Percentiles rank a stretch among this genome's conserved stretches.
Evolutionary conservation across 2,113 vertebrate genomes (phyloP).

Genomic region (Tenrec ecaudatus): DNA sequence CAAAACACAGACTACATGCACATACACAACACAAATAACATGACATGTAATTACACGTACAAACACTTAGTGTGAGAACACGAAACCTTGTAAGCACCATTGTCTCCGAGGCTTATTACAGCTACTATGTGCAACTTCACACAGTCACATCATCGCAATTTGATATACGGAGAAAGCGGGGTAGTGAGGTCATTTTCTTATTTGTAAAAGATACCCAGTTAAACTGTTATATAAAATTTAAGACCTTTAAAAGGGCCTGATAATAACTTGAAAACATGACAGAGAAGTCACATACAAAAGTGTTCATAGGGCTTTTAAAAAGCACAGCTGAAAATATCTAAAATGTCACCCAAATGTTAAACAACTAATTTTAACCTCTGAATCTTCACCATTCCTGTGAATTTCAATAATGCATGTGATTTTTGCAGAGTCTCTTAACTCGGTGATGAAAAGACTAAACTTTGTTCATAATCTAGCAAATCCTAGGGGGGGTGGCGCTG

Average conservation of each 20-base stretch:
- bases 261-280: slow-evolving; percentile 6
- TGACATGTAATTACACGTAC: slow-evolving; percentile 60
- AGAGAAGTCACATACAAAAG: not conserved
- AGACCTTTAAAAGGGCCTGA: not conserved
- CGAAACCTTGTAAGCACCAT: slow-evolving; percentile 27
- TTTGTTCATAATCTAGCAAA: not conserved
- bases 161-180: not conserved
- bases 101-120: not conserved
- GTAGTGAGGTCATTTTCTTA: not conserved
- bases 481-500: not conserved
- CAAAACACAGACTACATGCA: slow-evolving; percentile 71
- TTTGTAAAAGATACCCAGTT: slow-evolving; percentile 23
- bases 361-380: slow-evolving; percentile 40
- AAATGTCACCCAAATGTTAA: slow-evolving; percentile 15
- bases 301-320: slow-evolving; percentile 26
- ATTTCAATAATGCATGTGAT: slow-evolving; percentile 48
- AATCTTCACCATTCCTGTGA: slow-evolving; percentile 37
- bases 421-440: slow-evolving; percentile 39
- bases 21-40: slow-evolving; percentile 70
- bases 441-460: slow-evolving; percentile 19
- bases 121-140: not conserved
- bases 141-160: not conserved
- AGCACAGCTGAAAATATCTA: slow-evolving; percentile 28
- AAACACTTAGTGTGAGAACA: slow-evolving; percentile 47
- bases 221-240: not conserved